phyloP scores from a whole-genome alignment of 2,888 invertebrate species.

The Choristoneura rosaceana region DNA sequence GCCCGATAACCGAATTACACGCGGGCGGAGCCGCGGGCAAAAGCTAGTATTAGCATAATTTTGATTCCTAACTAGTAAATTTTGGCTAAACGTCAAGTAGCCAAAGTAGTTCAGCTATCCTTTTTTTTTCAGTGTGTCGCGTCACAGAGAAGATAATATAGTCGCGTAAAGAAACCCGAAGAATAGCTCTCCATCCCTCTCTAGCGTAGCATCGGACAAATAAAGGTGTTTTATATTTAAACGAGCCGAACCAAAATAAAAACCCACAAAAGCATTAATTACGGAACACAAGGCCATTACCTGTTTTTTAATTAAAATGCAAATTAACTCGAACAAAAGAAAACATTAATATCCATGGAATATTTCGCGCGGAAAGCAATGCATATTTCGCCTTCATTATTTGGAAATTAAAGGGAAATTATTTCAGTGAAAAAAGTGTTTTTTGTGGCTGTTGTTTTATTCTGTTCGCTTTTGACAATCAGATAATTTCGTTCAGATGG shows the following conservation, averaged over 20 bases:
- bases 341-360: slow-evolving; percentile 32
- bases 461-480: not conserved
- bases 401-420: slow-evolving; percentile 36
- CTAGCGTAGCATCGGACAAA: too few species aligned
- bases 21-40: too few species aligned
- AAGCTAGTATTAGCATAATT: too few species aligned
- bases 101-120: too few species aligned
- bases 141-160: too few species aligned
- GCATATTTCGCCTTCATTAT: slow-evolving; percentile 40
- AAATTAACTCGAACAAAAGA: slow-evolving; percentile 38
- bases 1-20: too few species aligned
- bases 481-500: not conserved
- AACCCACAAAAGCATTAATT: not conserved
- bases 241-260: not conserved
- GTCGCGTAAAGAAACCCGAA: too few species aligned
- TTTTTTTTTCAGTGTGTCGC: too few species aligned
- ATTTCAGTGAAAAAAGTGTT: not conserved
- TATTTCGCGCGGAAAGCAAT: slow-evolving; percentile 21
- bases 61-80: too few species aligned
- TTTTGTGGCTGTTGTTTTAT: not conserved
- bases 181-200: too few species aligned
- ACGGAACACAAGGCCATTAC: slow-evolving; percentile 16
- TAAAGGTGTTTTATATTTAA: not conserved
- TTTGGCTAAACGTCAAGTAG: too few species aligned
- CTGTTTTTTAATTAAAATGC: slow-evolving; percentile 39